Evolutionary conservation across 2,888 invertebrate genomes (phyloP).

Genomic region (Trichopria drosophilae): DNA sequence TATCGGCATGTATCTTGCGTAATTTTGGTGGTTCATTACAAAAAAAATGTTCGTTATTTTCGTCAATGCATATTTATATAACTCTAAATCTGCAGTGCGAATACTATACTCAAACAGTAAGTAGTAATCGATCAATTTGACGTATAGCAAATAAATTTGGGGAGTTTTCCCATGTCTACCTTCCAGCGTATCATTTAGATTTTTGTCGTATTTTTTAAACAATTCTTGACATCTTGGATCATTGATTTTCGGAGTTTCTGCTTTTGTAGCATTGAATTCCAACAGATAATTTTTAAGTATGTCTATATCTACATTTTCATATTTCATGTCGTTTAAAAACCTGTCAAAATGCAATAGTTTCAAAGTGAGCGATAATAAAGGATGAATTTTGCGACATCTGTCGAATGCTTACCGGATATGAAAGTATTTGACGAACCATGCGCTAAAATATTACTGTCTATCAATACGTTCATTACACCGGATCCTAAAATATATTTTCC

Average conservation of each 20-base stretch:
- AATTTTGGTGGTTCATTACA: constrained; percentile 32
- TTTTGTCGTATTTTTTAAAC: constrained; percentile 29
- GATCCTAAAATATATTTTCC: constrained; percentile 40
- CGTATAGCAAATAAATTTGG: constrained; percentile 37
- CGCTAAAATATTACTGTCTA: constrained; percentile 28
- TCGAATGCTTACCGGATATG: no score
- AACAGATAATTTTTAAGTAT: no score
- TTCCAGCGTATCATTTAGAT: constrained; percentile 26
- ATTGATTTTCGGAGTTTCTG: no score
- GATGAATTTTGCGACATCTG: no score
- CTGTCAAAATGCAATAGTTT: constrained; percentile 1
- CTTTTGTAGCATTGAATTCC: not conserved
- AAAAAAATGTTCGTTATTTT: constrained; percentile 32
- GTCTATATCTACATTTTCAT: no score
- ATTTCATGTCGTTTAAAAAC: no score
- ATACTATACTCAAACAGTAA: constrained; percentile 13
- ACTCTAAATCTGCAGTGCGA: constrained; percentile 18
- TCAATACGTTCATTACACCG: constrained; percentile 30
- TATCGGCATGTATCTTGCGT: constrained; percentile 23
- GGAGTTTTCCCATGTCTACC: constrained; percentile 33
- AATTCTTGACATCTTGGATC: no score
- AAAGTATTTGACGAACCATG: constrained; percentile 31
- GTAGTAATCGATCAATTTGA: constrained; percentile 15
- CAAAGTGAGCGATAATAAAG: no score
- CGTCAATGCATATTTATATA: constrained; percentile 22